Base-by-base conservation (phyloP, 2,113 vertebrate genomes). In the Pituophis catenifer region DNA sequence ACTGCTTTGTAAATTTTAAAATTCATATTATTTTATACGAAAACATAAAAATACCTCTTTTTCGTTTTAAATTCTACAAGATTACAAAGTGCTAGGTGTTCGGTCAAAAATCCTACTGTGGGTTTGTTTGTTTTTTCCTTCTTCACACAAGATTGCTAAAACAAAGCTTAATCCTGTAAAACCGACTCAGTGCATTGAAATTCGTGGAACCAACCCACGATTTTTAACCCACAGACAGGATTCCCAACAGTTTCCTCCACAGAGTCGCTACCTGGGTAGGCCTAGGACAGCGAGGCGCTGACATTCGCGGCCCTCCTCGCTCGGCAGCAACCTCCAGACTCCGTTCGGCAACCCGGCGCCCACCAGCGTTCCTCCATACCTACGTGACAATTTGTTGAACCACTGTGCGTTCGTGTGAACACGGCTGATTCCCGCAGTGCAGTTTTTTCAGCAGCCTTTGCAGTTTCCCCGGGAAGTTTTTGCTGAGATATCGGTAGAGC, bases 401-500 rank as follows among this genome's bases (percentile, higher is more conserved):
- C 7, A 96, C 97, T 0, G 98, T 97, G 92, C 96, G 98, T 96
- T 99, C 98, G 0, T 97, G 98, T 44, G 98, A 95, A 88, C 99
- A 99, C 0, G 97, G 96, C 58, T 96, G 98, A 17, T 54, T 97
- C 75, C 98, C 96, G 70, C 99, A 99, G 95, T 97, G 98, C 91
- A 99, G 96, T 96, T 98, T 98, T 96, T 98, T 98, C 24, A 99
- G 97, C 94, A 99, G 96, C 90, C 98, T 97, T 89, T 98, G 98
- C 1, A 99, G 96, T 96, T 99, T 99, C 96, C 96, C 96, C 21
- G 99, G 98, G 48, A 99, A 99, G 97, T 98, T 99, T 95, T 98
- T 99, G 98, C 99, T 99, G 95, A 99, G 98, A 52, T 98, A 98
- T 92, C 98, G 98, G 95, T 99, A 99, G 92, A 99, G 98, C 90